Evolutionary conservation across 2,888 invertebrate species (phyloP).

Genomic region (Cepaea hortensis): DNA sequence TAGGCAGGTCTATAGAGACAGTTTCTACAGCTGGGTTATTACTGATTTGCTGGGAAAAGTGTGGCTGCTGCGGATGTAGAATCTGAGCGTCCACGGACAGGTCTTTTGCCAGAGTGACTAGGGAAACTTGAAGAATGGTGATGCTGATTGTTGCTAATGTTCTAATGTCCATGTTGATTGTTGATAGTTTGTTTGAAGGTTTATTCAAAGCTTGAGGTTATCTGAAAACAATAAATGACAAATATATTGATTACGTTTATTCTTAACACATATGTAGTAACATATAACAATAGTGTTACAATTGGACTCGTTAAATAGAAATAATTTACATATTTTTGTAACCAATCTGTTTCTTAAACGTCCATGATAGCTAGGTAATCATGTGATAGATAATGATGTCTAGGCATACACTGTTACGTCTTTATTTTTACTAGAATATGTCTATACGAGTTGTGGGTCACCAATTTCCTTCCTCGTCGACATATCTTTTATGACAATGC

Average conservation of each 20-base stretch:
- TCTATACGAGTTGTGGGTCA: too few species aligned
- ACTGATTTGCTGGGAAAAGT: neutral
- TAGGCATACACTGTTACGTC: too few species aligned
- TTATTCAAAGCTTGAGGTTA: neutral
- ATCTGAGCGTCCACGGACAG: neutral
- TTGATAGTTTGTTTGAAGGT: neutral
- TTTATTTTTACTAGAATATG: too few species aligned
- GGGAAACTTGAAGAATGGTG: slow-evolving; percentile 9
- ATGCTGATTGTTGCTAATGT: neutral
- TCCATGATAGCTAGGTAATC: too few species aligned
- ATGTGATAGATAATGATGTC: too few species aligned
- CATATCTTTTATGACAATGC: too few species aligned
- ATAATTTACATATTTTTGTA: too few species aligned
- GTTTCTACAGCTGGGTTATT: neutral
- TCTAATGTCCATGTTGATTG: neutral
- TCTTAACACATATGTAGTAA: neutral
- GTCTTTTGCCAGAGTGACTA: slow-evolving; percentile 20
- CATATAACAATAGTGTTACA: neutral
- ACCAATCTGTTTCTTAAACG: too few species aligned
- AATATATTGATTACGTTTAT: neutral
- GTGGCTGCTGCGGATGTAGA: neutral
- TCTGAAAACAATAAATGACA: neutral
- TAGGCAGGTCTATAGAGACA: neutral
- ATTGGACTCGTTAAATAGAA: too few species aligned
- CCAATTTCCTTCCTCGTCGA: too few species aligned